Conservation (phyloP, 2,113 vertebrate genomes). For the Ammodytes dubius region DNA sequence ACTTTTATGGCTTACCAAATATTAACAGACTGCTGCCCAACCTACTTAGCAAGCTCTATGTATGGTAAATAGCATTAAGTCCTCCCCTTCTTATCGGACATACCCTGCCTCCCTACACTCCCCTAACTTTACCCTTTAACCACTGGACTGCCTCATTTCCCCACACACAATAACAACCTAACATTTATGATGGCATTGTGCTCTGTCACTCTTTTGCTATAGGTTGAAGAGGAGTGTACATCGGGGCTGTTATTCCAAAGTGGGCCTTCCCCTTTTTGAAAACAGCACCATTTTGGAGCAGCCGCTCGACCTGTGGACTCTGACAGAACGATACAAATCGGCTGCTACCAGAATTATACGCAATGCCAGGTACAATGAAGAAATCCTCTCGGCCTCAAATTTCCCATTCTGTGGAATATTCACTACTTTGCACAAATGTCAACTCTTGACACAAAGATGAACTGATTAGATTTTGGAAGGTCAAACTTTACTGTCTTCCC, state of each 20-base stretch:
- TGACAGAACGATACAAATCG: slow-evolving; percentile 85
- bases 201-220: slow-evolving; percentile 39
- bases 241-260: slow-evolving; percentile 84
- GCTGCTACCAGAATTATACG: slow-evolving; percentile 85
- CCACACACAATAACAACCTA: neutral
- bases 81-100: neutral
- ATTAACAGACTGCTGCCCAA: neutral
- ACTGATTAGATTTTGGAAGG: too few species aligned
- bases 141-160: neutral
- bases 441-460: neutral
- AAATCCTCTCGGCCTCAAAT: too few species aligned
- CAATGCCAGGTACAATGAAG: slow-evolving; percentile 84
- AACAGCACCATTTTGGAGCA: slow-evolving; percentile 90
- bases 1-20: neutral
- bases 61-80: neutral
- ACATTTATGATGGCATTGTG: neutral
- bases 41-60: neutral
- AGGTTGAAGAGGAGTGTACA: slow-evolving; percentile 64
- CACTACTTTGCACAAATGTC: too few species aligned
- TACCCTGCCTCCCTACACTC: neutral
- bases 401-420: too few species aligned
- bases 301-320: slow-evolving; percentile 88
- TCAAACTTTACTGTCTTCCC: too few species aligned
- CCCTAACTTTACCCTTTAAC: neutral
- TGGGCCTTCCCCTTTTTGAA: slow-evolving; percentile 93